Conservation (phyloP, 2,113 vertebrate genomes). For the Sinocyclocheilus rhinocerous region DNA sequence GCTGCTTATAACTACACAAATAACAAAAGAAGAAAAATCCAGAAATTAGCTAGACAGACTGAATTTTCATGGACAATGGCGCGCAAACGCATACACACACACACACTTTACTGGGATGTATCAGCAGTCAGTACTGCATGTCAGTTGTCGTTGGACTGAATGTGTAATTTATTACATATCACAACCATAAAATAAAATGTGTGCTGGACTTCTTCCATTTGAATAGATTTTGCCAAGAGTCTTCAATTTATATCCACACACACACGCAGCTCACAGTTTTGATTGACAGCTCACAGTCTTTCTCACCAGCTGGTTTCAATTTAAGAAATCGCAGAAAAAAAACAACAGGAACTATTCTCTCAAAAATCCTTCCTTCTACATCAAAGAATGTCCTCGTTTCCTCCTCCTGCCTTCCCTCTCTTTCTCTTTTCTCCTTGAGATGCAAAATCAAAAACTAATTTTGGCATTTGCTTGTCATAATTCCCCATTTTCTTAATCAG, state of each 20-base stretch:
- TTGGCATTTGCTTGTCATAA: neutral
- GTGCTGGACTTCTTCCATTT: constrained; percentile 30
- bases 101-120: constrained; percentile 3
- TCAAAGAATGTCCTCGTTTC: neutral
- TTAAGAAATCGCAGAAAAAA: constrained; percentile 42
- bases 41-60: neutral
- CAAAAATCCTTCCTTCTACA: neutral
- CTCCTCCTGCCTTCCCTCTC: neutral
- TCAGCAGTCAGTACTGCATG: constrained; percentile 12
- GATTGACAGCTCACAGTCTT: constrained; percentile 43
- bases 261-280: constrained; percentile 19
- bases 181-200: constrained; percentile 41
- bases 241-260: constrained; percentile 13
- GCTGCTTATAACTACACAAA: constrained; percentile 93
- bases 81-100: neutral
- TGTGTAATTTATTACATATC: constrained; percentile 44
- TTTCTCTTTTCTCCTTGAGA: neutral
- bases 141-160: constrained; percentile 43
- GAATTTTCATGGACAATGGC: neutral
- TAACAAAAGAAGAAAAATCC: constrained; percentile 66
- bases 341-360: constrained; percentile 20
- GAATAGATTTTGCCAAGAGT: constrained; percentile 29
- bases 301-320: constrained; percentile 40
- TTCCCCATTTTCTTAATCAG: neutral
- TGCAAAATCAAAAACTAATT: neutral